Base-by-base conservation (phyloP, 37 sponge, comb jelly and placozoan genomes). In the Halisarca cf. caerulea region DNA sequence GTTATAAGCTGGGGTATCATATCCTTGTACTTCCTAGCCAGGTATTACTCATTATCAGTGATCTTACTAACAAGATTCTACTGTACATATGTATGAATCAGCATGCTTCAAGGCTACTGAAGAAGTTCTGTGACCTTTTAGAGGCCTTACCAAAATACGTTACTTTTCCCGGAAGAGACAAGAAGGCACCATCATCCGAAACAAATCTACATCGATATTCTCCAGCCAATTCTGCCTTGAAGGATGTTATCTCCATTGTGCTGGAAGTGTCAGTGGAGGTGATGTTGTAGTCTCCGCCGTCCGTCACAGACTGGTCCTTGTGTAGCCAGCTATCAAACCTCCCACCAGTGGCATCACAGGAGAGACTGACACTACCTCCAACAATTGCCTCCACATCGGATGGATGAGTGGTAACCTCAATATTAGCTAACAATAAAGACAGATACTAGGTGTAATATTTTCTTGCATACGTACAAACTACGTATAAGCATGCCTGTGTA, bases 111-210 rank as follows among this genome's bases (percentile, higher is more conserved):
- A n/a, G n/a, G n/a, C n/a, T n/a, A n/a, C n/a, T n/a, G n/a, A n/a
- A n/a, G n/a, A n/a, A n/a, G n/a, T n/a, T n/a, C n/a, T n/a, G n/a
- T n/a, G n/a, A n/a, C n/a, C n/a, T 20, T 11, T 55, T 55, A 20
- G 57, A 36, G 71, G 2, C 18, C 77, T 74, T 4, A 74, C 77
- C 44, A 74, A 40, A 74, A 41, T 74, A 40, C 45, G 17, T 74
- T 17, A 74, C 77, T 44, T 37, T 18, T 18, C 38, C 77, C 18
- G 42, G 42, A 23, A 36, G 24, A 4, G 77, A 25, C 38, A 74
- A 37, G 21, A 74, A 23, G 41, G 25, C 36, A 5, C 77, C 77
- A 74, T 40, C 1, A 36, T 74, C 77, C 3, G 77, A 40, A 20
- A 44, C 23, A 6, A 74, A 74, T 6, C 9, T 21, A 41, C 77